Percentiles rank a stretch among this genome's conserved stretches.
These are phyloP conservation scores for Pardalotus punctatus DNA, from an alignment of 2,113 vertebrate genomes.

Conservation along the genomic window DNA sequence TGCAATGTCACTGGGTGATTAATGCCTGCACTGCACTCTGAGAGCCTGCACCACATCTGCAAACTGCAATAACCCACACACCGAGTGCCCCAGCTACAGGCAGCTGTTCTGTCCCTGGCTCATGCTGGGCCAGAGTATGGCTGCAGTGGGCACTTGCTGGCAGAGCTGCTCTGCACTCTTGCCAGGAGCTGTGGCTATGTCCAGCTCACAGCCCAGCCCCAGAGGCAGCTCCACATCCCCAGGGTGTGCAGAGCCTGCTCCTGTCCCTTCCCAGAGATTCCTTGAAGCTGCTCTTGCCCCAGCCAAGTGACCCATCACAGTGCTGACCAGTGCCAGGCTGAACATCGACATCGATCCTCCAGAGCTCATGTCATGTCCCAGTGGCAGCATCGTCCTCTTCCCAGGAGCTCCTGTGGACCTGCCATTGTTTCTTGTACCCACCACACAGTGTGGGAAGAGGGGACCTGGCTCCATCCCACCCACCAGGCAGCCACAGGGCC, in stretches of 20 bases:
- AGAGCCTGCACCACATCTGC: background rate
- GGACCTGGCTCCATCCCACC: background rate
- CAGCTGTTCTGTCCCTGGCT: background rate
- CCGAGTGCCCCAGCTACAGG: background rate
- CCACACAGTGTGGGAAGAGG: fast-evolving
- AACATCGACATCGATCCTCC: background rate
- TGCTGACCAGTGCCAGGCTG: background rate
- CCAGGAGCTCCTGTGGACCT: background rate
- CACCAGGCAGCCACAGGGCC: background rate
- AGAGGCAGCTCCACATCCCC: background rate
- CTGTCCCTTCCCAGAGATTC: background rate
- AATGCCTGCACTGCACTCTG: background rate
- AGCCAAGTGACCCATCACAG: background rate
- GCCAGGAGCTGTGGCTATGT: background rate
- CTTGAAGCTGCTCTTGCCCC: background rate
- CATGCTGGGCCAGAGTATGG: fast-evolving
- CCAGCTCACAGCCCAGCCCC: fast-evolving
- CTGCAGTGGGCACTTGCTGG: background rate
- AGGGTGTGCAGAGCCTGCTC: fast-evolving
- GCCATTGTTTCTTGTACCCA: fast-evolving
- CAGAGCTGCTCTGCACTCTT: background rate
- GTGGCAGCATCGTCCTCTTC: fast-evolving
- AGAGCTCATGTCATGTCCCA: background rate
- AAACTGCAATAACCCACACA: background rate
- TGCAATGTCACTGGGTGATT: background rate